A percentile compares a stretch with the other conserved stretches of the same genome.
phyloP scores from a whole-genome alignment of 2,797 vertebrate species.

The Podarcis lilfordi region DNA sequence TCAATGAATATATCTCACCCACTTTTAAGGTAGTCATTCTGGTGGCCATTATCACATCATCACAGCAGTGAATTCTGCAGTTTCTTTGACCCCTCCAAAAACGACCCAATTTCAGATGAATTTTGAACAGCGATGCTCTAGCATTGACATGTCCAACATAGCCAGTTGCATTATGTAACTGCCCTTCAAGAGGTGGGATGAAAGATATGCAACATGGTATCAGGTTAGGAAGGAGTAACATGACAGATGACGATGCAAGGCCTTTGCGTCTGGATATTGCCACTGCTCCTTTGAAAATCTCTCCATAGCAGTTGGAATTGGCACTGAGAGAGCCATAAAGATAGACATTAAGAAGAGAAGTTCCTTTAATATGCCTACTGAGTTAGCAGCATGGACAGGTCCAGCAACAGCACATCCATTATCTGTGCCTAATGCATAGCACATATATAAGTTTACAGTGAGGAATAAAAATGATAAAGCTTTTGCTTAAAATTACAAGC shows the following conservation, averaged over 20 bases:
- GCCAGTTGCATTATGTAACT: neutral
- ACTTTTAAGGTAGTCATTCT: too few relatives aligned
- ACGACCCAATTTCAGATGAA: neutral
- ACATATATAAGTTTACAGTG: neutral
- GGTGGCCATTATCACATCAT: too few relatives aligned
- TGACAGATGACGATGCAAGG: constrained; percentile 28
- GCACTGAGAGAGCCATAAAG: constrained; percentile 23
- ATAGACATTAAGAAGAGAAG: constrained; percentile 18
- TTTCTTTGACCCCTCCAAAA: neutral
- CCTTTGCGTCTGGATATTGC: constrained; percentile 9
- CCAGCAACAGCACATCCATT: constrained; percentile 1
- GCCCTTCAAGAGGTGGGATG: neutral
- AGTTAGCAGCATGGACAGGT: neutral
- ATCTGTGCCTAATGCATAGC: neutral
- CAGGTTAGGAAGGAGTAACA: neutral
- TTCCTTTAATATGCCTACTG: constrained; percentile 14
- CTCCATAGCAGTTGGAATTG: constrained; percentile 24
- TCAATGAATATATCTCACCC: too few relatives aligned
- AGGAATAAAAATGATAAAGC: constrained; percentile 41
- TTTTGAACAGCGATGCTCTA: neutral
- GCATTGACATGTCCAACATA: neutral
- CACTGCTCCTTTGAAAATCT: neutral
- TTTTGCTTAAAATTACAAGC: constrained; percentile 53
- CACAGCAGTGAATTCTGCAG: too few relatives aligned
- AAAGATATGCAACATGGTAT: neutral